Evolutionary conservation across 1,140 invertebrate genomes (phyloP), one percentile per base, ranked within the genome.

Genomic region (Zaprionus lachaisei): DNA sequence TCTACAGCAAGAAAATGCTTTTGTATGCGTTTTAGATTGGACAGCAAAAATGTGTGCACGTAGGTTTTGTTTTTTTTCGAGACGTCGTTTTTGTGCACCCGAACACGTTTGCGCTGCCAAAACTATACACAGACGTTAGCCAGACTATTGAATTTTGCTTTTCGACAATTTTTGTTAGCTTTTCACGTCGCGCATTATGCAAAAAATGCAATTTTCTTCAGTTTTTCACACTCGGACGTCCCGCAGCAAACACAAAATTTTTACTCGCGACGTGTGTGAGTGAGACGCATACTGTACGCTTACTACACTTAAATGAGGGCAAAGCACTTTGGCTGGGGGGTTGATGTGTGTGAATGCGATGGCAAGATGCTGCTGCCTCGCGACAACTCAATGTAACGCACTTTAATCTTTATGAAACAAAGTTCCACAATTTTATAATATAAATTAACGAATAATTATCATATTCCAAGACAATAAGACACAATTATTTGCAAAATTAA

Each of bases 131-230:
- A 90, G 77, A 80, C 74, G 65, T 76, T 79, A 69, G 84, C 87
- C 79, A 79, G 77, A 82, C 82, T 82, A 91, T 83, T 80, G 72
- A 81, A 80, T 86, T 90, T 85, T 58, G 72, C 63, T 86, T 91
- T 90, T 81, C 47, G 70, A 90, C 69, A 90, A 90, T 72, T 86
- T 92, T 91, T 87, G 79, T 81, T 86, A 91, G 82, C 80, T 83
- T 92, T 92, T 89, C 79, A 78, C 79, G 82, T 75, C 91, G 84
- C 79, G 78, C 91, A 92, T 92, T 91, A 92, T 92, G 87, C 81
- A 85, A 92, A 92, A 92, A 84, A 91, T 84, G 77, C 80, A 82
- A 86, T 92, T 92, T 92, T 92, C 81, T 77, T 79, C 72, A 84
- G 81, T 72, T 84, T 89, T 89, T 90, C 81, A 80, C 84, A 84